Conservation (phyloP, 2,113 vertebrate species). For the Thoracochromis brauschi region DNA sequence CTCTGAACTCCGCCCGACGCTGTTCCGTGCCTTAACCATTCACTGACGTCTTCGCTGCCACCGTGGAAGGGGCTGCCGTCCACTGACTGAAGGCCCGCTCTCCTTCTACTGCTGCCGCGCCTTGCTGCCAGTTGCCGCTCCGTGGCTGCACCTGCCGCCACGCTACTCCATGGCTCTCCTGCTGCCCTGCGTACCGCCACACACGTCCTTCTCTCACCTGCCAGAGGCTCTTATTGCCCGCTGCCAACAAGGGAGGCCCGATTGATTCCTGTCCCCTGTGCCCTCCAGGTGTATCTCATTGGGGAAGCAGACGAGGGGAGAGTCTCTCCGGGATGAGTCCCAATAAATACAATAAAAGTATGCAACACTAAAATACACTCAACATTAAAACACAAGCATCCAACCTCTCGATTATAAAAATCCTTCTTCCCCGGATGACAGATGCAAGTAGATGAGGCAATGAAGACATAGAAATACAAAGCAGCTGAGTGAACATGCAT, state of each 20-base stretch:
- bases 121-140: background rate
- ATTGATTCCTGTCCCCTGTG: background rate
- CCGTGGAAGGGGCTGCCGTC: background rate
- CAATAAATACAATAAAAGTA: background rate
- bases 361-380: background rate
- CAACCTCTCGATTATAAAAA: background rate
- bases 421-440: background rate
- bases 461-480: background rate
- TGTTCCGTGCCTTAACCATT: background rate
- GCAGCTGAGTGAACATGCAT: background rate
- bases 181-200: background rate
- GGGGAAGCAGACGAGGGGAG: background rate
- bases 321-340: background rate
- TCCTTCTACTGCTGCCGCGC: background rate
- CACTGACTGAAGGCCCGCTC: background rate
- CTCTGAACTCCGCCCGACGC: background rate
- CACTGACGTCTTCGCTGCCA: background rate
- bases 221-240: accelerated
- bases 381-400: background rate
- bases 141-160: too few species aligned
- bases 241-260: background rate
- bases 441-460: background rate
- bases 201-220: background rate
- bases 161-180: background rate
- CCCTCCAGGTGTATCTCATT: background rate